Conservation (phyloP, 2,888 invertebrate species). For the Junonia oenone region DNA sequence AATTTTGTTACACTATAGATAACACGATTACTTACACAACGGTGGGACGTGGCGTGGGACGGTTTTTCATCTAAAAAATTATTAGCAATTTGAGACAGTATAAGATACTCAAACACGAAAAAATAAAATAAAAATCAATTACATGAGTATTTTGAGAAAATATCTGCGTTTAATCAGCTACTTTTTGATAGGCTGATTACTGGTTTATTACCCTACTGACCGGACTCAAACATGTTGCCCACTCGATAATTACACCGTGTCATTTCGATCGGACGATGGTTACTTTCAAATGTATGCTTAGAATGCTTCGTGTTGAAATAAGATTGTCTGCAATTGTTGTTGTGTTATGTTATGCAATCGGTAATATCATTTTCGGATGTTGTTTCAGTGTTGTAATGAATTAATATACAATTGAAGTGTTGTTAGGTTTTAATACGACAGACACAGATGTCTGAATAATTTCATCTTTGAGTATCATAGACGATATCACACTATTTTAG, state of each 20-base stretch:
- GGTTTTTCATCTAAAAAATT: too few relatives aligned
- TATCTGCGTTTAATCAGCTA: too few relatives aligned
- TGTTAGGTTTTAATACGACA: background rate
- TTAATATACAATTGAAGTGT: background rate
- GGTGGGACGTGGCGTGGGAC: too few relatives aligned
- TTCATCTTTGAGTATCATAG: background rate
- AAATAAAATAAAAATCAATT: too few relatives aligned
- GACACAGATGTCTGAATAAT: background rate
- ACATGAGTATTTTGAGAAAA: too few relatives aligned
- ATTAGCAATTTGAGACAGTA: too few relatives aligned
- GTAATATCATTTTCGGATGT: background rate
- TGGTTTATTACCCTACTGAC: slow-evolving; percentile 45
- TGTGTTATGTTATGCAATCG: background rate
- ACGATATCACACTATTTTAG: background rate
- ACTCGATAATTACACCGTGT: slow-evolving; percentile 50
- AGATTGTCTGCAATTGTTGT: background rate
- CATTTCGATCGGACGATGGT: slow-evolving; percentile 27
- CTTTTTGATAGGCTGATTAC: too few relatives aligned
- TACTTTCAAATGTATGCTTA: slow-evolving; percentile 16
- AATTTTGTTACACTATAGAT: too few relatives aligned
- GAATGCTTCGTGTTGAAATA: slow-evolving; percentile 8
- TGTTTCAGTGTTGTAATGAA: background rate
- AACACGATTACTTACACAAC: too few relatives aligned
- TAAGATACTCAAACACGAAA: too few relatives aligned
- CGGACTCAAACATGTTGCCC: slow-evolving; percentile 43